phyloP scores from a whole-genome alignment of 37 sponge, comb jelly and placozoan genomes.

The Aplysina aerophoba region DNA sequence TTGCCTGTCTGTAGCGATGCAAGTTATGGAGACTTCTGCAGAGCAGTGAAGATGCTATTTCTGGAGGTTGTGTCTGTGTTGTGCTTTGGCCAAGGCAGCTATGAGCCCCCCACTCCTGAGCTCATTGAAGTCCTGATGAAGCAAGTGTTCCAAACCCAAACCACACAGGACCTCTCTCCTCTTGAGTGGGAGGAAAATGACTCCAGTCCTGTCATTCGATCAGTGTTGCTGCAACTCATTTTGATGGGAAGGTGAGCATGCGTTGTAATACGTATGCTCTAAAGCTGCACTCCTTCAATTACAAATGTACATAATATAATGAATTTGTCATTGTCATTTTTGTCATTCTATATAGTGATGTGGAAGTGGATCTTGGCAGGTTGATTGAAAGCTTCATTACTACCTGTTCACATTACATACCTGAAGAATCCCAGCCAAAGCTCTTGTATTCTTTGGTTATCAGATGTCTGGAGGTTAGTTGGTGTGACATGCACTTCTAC shows the following conservation, averaged over 20 bases:
- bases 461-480: too few relatives aligned
- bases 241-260: conserved; percentile 56
- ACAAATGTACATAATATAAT: too few relatives aligned
- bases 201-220: conserved; percentile 58
- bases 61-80: conserved; percentile 67
- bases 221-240: conserved; percentile 64
- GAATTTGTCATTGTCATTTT: too few relatives aligned
- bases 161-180: conserved; percentile 61
- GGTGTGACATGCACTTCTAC: too few relatives aligned
- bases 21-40: neutral
- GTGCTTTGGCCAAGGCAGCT: conserved; percentile 63
- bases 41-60: conserved; percentile 37
- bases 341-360: too few relatives aligned
- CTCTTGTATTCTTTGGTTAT: too few relatives aligned
- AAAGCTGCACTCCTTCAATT: too few relatives aligned
- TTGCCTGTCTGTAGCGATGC: neutral
- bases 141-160: conserved; percentile 48
- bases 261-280: too few relatives aligned
- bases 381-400: too few relatives aligned
- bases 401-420: too few relatives aligned
- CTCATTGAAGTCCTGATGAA: conserved; percentile 57
- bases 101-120: conserved; percentile 54
- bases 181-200: conserved; percentile 38
- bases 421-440: too few relatives aligned
- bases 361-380: too few relatives aligned